These are phyloP conservation scores for Tokudaia tokunoshimensis DNA, from an alignment of 2,797 vertebrate species.

Conservation along the genomic window DNA sequence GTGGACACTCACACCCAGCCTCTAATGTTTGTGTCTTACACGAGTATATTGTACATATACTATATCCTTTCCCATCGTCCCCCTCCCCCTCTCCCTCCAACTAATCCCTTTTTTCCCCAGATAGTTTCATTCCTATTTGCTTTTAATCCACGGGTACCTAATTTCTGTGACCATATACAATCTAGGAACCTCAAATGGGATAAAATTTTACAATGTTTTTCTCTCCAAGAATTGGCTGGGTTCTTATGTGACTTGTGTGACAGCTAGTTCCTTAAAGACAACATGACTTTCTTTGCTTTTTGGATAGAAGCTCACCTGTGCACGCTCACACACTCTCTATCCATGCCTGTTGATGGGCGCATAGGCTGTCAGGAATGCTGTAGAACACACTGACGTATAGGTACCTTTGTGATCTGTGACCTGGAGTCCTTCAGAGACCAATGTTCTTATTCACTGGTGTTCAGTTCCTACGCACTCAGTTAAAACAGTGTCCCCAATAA, in stretches of 20 bases:
- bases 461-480: background rate
- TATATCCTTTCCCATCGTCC: too few relatives aligned
- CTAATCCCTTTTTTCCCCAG: background rate
- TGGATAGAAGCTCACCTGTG: background rate
- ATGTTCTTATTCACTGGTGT: background rate
- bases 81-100: too few relatives aligned
- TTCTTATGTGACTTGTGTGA: too few relatives aligned
- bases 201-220: background rate
- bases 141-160: background rate
- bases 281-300: background rate
- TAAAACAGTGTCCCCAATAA: background rate
- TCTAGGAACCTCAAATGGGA: background rate
- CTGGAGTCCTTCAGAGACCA: background rate
- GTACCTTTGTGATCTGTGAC: background rate
- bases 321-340: background rate
- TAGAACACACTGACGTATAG: background rate
- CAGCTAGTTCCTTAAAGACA: background rate
- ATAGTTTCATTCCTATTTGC: background rate
- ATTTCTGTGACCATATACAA: background rate
- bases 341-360: background rate
- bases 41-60: background rate
- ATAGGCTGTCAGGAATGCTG: background rate
- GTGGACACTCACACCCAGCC: background rate
- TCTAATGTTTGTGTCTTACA: background rate
- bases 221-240: background rate